Evolutionary conservation across 2,113 vertebrate genomes (phyloP), one percentile per base, ranked within the genome.

Genomic region (Ammodytes marinus): DNA sequence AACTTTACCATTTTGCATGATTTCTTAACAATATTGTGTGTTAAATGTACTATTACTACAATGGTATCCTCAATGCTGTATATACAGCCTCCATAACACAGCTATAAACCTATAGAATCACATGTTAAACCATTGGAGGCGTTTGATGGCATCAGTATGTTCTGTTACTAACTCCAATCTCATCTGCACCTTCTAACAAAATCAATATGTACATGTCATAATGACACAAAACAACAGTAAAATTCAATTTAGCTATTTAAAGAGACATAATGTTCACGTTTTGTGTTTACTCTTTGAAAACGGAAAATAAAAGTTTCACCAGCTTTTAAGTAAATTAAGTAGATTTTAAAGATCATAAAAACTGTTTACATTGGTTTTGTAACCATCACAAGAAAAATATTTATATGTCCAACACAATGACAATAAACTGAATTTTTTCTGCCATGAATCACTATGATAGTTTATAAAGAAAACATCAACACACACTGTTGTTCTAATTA

Each of bases 351-450:
- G 76, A 85, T 86, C 54, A 86, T 93, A 90, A 81, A 86, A 86
- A 89, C 85, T 57, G 65, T 85, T 90, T 69, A 85, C 74, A 54
- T 82, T 73, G 80, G 75, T 77, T 90, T 89, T 72, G 69, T 86
- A 86, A 90, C 73, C 75, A 72, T 80, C 90, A 92, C 90, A 80
- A 91, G 88, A 91, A 94, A 92, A 93, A 94, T 94, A 93, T 71
- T 90, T 67, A 92, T 91, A 92, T 90, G 82, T 86, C 84, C 84
- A 92, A 94, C 92, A 95, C 91, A 86, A 90, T 84, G 85, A 93
- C 92, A 72, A 88, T 77, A 83, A 91, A 83, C 47, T 12, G 50
- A 40, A 67, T 79, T 77, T 61, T 88, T 86, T 83, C 74, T 75
- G 89, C 59, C 77, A 86, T 90, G 81, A 86, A 87, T 89, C 69